Evolutionary conservation across 1,140 invertebrate species (phyloP).

Genomic region (Phocides pigmalion): DNA sequence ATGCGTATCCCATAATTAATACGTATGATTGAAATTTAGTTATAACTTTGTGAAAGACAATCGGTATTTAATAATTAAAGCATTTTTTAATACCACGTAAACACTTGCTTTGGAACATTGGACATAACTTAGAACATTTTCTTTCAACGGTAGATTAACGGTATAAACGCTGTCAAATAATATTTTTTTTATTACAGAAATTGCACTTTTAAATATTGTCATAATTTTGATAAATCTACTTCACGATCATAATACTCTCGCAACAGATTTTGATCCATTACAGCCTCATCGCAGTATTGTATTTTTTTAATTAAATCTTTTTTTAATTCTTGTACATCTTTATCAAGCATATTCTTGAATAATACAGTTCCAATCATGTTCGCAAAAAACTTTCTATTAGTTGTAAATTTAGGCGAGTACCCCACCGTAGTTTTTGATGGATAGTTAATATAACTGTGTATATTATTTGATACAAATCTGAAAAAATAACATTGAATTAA

Average conservation of each 20-base stretch:
- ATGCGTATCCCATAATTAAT: too few relatives aligned
- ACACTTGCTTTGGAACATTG: too few relatives aligned
- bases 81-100: too few relatives aligned
- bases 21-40: too few relatives aligned
- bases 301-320: conserved; percentile 53
- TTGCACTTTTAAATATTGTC: conserved; percentile 23
- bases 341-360: conserved; percentile 56
- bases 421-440: conserved; percentile 68
- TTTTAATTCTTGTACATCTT: conserved; percentile 50
- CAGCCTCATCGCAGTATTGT: conserved; percentile 55
- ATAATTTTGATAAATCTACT: conserved; percentile 54
- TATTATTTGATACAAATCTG: conserved; percentile 60
- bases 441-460: conserved; percentile 55
- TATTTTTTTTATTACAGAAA: too few relatives aligned
- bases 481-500: conserved; percentile 17
- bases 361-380: conserved; percentile 57
- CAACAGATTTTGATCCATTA: conserved; percentile 53
- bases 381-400: conserved; percentile 65
- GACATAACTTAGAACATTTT: too few relatives aligned
- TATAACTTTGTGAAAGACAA: too few relatives aligned
- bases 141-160: too few relatives aligned
- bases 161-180: too few relatives aligned
- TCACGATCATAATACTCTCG: conserved; percentile 60
- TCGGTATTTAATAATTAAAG: too few relatives aligned
- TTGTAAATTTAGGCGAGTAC: conserved; percentile 58